Base-by-base conservation (phyloP, 2,113 vertebrate genomes). In the Corythornis cristatus region DNA sequence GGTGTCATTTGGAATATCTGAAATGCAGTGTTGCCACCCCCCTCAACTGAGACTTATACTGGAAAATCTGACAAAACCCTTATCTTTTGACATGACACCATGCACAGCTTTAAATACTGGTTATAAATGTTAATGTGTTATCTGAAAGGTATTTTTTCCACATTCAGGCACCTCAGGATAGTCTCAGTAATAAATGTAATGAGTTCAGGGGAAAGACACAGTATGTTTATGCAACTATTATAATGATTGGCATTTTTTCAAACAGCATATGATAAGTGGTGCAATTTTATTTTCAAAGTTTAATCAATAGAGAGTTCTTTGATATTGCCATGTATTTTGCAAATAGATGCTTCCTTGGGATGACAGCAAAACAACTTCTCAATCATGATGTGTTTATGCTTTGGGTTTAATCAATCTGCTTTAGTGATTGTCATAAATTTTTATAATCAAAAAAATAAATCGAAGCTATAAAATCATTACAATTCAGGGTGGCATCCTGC, bases 211-310 rank as follows among this genome's bases (percentile, higher is more conserved):
- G 82, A 46, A 87, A 96, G 77, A 76, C 15, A 37, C 73, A 56
- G 78, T 43, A 37, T 71, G 81, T 91, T 91, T 95, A 80, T 95
- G 87, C 83, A 88, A 81, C 40, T 94, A 89, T 96, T 91, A 88
- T 66, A 91, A 85, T 95, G 96, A 95, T 58, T 95, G 94, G 60
- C 93, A 83, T 91, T 95, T 93, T 87, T 95, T 81, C 78, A 96
- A 96, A 96, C 89, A 94, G 54, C 71, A 29, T 90, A 79, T 92
- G 96, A 95, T 93, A 93, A 96, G 93, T 91, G 75, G 84, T 92
- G 72, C 89, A 91, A 94, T 96, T 96, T 92, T 94, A 92, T 92
- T 96, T 95, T 91, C 91, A 89, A 94, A 94, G 87, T 91, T 94
- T 95, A 96, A 96, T 95, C 94, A 93, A 96, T 96, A 95, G 64